Conservation (phyloP, 2,888 invertebrate genomes). For the Sinodicranocentrus sp. region DNA sequence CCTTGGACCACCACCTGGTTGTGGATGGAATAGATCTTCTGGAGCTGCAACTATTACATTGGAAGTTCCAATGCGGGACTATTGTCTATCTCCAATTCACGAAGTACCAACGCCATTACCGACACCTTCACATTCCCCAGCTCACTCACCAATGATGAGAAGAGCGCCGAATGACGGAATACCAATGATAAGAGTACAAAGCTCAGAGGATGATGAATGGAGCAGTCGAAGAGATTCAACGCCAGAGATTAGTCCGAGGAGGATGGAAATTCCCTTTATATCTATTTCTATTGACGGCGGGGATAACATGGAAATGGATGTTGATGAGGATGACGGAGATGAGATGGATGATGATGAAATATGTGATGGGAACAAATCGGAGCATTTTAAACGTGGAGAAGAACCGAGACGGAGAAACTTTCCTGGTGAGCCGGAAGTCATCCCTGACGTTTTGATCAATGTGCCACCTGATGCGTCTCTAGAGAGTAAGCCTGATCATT, state of each 20-base stretch:
- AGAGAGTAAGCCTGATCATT: slow-evolving; percentile 68
- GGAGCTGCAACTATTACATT: slow-evolving; percentile 88
- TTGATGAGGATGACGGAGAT: slow-evolving; percentile 77
- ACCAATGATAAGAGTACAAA: slow-evolving; percentile 73
- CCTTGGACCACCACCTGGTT: slow-evolving; percentile 67
- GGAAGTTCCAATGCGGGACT: slow-evolving; percentile 85
- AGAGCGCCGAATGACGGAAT: slow-evolving; percentile 57
- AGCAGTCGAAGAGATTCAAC: slow-evolving; percentile 31
- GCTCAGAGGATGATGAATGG: slow-evolving; percentile 74
- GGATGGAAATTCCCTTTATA: slow-evolving; percentile 73
- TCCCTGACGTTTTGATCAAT: slow-evolving; percentile 76
- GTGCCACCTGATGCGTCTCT: slow-evolving; percentile 74
- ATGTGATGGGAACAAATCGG: slow-evolving; percentile 74
- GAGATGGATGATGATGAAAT: slow-evolving; percentile 62
- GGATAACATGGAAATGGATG: slow-evolving; percentile 79
- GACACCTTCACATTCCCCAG: slow-evolving; percentile 84
- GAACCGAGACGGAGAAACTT: slow-evolving; percentile 74
- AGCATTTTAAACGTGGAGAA: background rate
- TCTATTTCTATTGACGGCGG: slow-evolving; percentile 77
- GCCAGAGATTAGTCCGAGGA: slow-evolving; percentile 37
- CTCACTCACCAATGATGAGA: slow-evolving; percentile 84
- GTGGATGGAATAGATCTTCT: slow-evolving; percentile 80
- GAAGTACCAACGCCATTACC: slow-evolving; percentile 83
- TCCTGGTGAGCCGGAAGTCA: slow-evolving; percentile 73
- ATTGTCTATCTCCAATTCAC: slow-evolving; percentile 88